Conservation (phyloP, 2,797 vertebrate species). For the Chiloscyllium punctatum region DNA sequence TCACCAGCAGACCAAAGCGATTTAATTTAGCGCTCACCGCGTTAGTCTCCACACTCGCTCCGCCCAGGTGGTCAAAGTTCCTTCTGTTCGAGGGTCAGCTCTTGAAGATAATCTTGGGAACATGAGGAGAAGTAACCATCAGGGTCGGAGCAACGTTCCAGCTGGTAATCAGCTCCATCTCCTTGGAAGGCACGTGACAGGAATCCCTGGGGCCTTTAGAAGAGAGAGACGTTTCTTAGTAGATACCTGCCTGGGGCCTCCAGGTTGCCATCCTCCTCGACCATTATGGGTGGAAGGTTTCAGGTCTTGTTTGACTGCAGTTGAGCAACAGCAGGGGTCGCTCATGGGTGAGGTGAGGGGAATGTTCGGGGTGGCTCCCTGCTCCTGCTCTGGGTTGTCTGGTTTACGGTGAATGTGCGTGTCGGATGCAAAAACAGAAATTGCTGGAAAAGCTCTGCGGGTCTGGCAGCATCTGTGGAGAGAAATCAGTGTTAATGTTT, state of each 20-base stretch:
- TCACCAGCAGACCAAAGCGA: not conserved
- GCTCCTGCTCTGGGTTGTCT: not conserved
- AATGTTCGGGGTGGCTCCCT: not conserved
- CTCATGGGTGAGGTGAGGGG: not conserved
- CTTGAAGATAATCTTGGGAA: not conserved
- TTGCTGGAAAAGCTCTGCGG: too few relatives aligned
- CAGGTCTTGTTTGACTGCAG: not conserved
- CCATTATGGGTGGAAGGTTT: not conserved
- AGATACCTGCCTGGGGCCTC: not conserved
- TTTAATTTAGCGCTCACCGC: not conserved
- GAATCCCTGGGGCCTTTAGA: not conserved
- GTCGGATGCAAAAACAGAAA: too few relatives aligned
- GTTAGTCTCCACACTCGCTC: not conserved
- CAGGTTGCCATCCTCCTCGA: fast-evolving
- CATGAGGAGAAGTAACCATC: not conserved
- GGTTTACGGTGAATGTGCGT: not conserved
- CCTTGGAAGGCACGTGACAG: not conserved
- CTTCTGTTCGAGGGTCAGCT: not conserved
- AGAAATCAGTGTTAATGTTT: too few relatives aligned
- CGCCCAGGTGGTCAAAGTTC: not conserved
- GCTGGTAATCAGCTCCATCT: not conserved
- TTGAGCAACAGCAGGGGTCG: not conserved
- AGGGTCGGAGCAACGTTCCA: not conserved
- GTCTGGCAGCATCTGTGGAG: too few relatives aligned
- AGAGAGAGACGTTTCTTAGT: too few relatives aligned